phyloP scores from a whole-genome alignment of 2,797 vertebrate genomes.

The Intellagama lesueurii region DNA sequence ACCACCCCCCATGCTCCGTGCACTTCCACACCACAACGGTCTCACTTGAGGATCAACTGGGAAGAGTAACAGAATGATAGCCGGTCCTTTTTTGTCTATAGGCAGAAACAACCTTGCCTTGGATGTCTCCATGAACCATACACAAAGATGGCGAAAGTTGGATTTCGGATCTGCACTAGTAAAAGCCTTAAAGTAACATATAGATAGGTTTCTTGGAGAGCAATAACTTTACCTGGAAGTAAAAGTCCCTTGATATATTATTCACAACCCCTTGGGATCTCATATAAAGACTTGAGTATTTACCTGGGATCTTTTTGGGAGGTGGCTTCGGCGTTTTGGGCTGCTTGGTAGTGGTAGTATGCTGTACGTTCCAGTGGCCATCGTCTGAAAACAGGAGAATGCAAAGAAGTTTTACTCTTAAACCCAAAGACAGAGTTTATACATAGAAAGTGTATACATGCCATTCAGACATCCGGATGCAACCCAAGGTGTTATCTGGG shows the following conservation, averaged over 20 bases:
- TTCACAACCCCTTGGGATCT: fast-evolving
- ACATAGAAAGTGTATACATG: too few species aligned
- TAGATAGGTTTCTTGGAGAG: neutral
- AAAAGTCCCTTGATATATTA: neutral
- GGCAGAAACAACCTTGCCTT: neutral
- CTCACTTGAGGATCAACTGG: too few species aligned
- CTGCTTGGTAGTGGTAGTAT: slow-evolving; percentile 78
- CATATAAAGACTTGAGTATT: neutral
- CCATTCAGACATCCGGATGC: neutral
- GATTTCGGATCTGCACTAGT: neutral
- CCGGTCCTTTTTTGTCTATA: neutral
- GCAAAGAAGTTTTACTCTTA: neutral
- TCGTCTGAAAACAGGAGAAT: slow-evolving; percentile 47
- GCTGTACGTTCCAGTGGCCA: slow-evolving; percentile 63
- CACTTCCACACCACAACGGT: neutral
- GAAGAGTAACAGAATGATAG: neutral
- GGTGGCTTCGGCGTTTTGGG: slow-evolving; percentile 77
- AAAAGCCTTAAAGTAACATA: neutral
- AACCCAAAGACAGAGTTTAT: neutral
- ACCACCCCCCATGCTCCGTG: neutral
- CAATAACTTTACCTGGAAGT: neutral
- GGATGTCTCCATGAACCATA: neutral
- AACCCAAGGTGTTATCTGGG: too few species aligned
- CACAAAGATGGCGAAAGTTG: neutral
- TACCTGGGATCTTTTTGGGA: slow-evolving; percentile 77